Conservation (phyloP, 2,888 invertebrate genomes). For the Lamellibrachia columna region DNA sequence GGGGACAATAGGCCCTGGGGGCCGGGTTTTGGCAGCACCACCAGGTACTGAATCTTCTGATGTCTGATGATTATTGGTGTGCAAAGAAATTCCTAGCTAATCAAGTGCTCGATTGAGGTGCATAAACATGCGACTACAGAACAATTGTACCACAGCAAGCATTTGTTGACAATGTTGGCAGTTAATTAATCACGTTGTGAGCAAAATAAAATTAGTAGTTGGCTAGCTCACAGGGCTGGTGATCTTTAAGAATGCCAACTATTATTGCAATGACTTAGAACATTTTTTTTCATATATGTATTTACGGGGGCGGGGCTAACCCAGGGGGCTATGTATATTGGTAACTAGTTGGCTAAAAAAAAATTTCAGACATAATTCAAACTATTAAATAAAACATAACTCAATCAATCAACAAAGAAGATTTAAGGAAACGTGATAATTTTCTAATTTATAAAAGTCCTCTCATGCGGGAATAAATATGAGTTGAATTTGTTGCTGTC, state of each 20-base stretch:
- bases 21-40: background rate
- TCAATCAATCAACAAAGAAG: too few relatives aligned
- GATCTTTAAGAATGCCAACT: background rate
- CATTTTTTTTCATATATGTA: background rate
- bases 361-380: too few relatives aligned
- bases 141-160: background rate
- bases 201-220: background rate
- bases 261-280: background rate
- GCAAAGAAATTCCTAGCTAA: background rate
- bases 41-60: background rate
- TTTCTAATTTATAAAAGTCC: too few relatives aligned
- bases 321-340: too few relatives aligned
- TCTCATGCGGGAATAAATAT: too few relatives aligned
- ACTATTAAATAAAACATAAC: too few relatives aligned
- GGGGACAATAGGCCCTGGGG: conserved; percentile 1
- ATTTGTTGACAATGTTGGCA: background rate
- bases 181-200: background rate
- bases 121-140: background rate
- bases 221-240: background rate
- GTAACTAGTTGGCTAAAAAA: too few relatives aligned
- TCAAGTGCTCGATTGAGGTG: background rate
- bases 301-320: too few relatives aligned
- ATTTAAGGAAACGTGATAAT: too few relatives aligned
- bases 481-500: too few relatives aligned
- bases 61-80: background rate